These are phyloP conservation scores for Helicoverpa zea DNA, from an alignment of 1,140 invertebrate species.

Conservation along the genomic window DNA sequence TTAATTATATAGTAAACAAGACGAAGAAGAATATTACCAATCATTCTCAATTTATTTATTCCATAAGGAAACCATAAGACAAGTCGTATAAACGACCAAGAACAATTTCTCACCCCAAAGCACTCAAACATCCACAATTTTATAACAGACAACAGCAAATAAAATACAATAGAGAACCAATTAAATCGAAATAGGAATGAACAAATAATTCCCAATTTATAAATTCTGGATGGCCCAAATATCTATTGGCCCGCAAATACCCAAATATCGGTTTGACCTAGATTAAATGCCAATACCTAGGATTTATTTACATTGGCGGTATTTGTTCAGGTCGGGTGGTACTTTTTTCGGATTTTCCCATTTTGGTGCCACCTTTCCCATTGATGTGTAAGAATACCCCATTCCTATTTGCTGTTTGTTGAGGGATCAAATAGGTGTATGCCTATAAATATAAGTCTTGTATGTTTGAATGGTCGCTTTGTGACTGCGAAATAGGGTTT, in stretches of 20 bases:
- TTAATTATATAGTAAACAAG: no score
- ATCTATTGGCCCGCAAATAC: conserved; percentile 38
- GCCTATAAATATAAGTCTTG: no score
- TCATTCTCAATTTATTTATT: no score
- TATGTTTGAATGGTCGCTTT: no score
- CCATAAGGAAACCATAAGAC: no score
- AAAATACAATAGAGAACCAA: not conserved
- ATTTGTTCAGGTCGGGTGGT: conserved; percentile 28
- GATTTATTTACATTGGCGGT: conserved; percentile 23
- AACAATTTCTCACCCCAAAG: no score
- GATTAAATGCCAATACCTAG: conserved; percentile 55
- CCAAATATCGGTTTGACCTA: conserved; percentile 62
- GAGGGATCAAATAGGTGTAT: no score
- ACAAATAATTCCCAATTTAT: conserved; percentile 46
- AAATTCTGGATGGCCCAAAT: conserved; percentile 41
- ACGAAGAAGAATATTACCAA: no score
- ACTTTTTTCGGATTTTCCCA: not conserved
- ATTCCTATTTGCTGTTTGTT: no score
- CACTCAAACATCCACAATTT: not conserved
- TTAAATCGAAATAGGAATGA: conserved; percentile 6
- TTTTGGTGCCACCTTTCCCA: no score
- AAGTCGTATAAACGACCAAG: not conserved
- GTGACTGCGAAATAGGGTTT: no score
- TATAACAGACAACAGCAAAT: not conserved
- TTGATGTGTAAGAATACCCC: no score